phyloP scores from a whole-genome alignment of 2,888 invertebrate species.

The Pyrrhosoma nymphula region DNA sequence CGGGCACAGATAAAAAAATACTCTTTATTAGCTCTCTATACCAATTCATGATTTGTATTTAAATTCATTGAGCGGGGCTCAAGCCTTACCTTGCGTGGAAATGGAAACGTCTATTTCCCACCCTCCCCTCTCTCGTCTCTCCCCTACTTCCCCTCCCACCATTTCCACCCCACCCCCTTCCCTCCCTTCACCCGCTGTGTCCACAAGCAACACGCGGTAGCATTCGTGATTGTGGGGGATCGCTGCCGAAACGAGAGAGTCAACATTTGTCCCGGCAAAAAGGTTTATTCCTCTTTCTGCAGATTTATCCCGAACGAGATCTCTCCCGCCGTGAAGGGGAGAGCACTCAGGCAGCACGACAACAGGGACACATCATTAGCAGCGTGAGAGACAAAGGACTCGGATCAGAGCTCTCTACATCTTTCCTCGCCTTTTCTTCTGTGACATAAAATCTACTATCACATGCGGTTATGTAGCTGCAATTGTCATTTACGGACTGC shows the following conservation, averaged over 20 bases:
- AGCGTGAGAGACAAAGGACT: not conserved
- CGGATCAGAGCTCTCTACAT: too few species aligned
- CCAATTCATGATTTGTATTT: too few species aligned
- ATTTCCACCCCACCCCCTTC: not conserved
- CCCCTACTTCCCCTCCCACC: not conserved
- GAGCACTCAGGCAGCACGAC: not conserved
- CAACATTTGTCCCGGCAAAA: not conserved
- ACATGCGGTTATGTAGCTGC: too few species aligned
- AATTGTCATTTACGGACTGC: too few species aligned
- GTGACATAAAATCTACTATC: too few species aligned
- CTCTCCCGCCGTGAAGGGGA: not conserved
- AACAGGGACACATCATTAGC: not conserved
- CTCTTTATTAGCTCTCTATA: too few species aligned
- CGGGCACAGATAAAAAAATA: too few species aligned
- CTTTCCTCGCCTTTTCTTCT: too few species aligned
- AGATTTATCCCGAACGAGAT: not conserved
- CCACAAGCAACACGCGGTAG: not conserved
- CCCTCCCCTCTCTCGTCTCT: not conserved
- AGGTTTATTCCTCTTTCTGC: not conserved
- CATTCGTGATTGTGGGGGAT: not conserved
- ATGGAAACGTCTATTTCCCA: not conserved
- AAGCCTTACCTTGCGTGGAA: not conserved
- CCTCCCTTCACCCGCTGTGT: too few species aligned
- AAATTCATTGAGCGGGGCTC: too few species aligned
- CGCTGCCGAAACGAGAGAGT: not conserved